Base-by-base conservation (phyloP, 1,140 invertebrate genomes). In the Drosophila azteca region DNA sequence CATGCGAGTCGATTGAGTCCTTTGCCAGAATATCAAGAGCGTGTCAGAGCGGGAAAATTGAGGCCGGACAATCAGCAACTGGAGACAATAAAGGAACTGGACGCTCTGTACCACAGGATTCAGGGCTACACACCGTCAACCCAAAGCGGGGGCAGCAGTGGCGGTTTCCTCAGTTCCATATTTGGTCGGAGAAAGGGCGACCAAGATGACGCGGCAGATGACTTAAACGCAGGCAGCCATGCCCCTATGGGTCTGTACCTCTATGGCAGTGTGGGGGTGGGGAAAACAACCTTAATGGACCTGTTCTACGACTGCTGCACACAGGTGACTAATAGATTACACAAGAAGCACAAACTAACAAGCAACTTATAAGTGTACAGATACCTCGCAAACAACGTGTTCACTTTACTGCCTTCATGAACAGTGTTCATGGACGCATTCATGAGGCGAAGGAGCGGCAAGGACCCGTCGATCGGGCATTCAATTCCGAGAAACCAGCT, bases 231-330 rank as follows among this genome's bases (percentile, higher is more conserved):
- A 2, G 90, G 81, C 43, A 77, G 55, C 13, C 72, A 92, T 54
- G 92, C 93, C 13, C 96, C 96, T 0, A 94, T 95, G 91, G 97
- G 96, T 6, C 91, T 97, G 7, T 97, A 97, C 83, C 94, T 97
- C 49, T 95, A 96, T 92, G 96, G 97, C 49, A 95, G 96, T 89
- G 96, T 98, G 78, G 97, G 98, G 49, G 96, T 97, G 88, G 98
- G 98, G 60, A 99, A 99, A 94, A 99, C 99, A 9, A 99, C 99
- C 96, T 92, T 99, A 24, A 99, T 99, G 99, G 98, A 99, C 93
- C 91, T 99, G 76, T 99, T 99, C 92, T 98, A 96, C 93, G 94
- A 97, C 87, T 95, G 94, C 79, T 95, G 95, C 91, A 91, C 93
- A 87, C 45, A 59, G 31, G 94, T 96, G 93, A 92, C 81, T 85